phyloP scores from a whole-genome alignment of 2,888 invertebrate species.

The Linnaemya vulpina region DNA sequence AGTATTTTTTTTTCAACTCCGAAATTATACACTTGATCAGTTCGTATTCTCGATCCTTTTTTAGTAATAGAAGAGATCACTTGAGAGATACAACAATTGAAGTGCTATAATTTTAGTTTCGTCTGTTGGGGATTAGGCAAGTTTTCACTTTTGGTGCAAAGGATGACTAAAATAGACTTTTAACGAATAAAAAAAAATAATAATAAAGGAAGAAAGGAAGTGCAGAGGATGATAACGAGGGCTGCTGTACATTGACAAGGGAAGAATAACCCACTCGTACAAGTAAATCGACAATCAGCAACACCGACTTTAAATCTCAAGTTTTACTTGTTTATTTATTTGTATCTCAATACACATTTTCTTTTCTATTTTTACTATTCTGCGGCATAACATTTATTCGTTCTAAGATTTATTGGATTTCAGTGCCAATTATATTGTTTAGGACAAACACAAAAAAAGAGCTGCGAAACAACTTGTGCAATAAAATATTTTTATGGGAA shows the following conservation, averaged over 20 bases:
- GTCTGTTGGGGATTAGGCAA: background rate
- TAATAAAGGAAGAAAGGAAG: background rate
- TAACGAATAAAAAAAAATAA: background rate
- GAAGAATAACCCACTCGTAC: background rate
- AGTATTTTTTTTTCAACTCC: too few species aligned
- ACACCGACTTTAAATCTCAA: background rate
- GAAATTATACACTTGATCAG: too few species aligned
- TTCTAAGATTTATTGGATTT: slow-evolving; percentile 10
- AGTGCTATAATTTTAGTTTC: background rate
- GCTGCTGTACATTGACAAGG: background rate
- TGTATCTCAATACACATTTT: background rate
- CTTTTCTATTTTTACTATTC: background rate
- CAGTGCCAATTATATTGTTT: slow-evolving; percentile 14
- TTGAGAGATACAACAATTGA: too few species aligned
- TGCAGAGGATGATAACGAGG: background rate
- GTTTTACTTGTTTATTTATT: background rate
- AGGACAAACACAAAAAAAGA: background rate
- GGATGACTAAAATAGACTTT: background rate
- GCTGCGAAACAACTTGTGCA: too few species aligned
- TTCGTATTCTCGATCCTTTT: too few species aligned
- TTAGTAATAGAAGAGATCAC: too few species aligned
- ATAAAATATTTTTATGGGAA: background rate
- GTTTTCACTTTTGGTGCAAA: background rate
- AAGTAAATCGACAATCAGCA: background rate
- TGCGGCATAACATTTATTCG: slow-evolving; percentile 4